Evolutionary conservation across 1,140 invertebrate species (phyloP).

Genomic region (Macrocentrus cingulum): DNA sequence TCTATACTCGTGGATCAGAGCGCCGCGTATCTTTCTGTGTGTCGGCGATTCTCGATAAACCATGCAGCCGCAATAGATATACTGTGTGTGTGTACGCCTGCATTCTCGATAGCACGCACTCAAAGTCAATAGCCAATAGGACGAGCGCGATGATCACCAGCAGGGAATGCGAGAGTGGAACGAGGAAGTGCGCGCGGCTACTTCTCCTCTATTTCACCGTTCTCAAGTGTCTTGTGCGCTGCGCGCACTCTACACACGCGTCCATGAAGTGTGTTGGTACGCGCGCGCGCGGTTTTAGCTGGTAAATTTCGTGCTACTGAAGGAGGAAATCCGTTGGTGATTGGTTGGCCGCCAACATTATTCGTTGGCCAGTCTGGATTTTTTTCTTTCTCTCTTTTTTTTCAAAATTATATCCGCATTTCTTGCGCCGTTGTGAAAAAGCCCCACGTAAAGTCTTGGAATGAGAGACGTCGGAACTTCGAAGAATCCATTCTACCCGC

Average conservation of each 20-base stretch:
- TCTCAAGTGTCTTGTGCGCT: constrained; percentile 21
- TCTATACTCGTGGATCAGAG: constrained; percentile 18
- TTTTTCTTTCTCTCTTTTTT: background rate
- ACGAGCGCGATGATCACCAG: background rate
- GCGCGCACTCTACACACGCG: too few species aligned
- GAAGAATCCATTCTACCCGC: constrained; percentile 4
- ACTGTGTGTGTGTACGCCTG: background rate
- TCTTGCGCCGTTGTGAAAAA: background rate
- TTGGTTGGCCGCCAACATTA: too few species aligned
- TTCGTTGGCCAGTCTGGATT: too few species aligned
- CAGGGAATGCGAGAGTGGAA: constrained; percentile 20
- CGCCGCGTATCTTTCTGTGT: constrained; percentile 14
- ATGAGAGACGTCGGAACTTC: constrained; percentile 3
- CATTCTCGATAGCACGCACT: constrained; percentile 2
- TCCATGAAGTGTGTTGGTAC: too few species aligned
- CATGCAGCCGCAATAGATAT: background rate
- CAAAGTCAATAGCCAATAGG: constrained; percentile 14
- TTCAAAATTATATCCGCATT: background rate
- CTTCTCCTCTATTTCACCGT: constrained; percentile 23
- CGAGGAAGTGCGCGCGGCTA: constrained; percentile 18
- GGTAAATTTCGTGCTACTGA: too few species aligned
- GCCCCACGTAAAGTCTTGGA: constrained; percentile 10
- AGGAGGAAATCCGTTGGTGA: too few species aligned
- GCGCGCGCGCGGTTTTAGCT: too few species aligned
- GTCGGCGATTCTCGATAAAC: constrained; percentile 7